These are phyloP conservation scores for Chaenogobius annularis DNA, from an alignment of 2,113 vertebrate genomes.

Conservation along the genomic window DNA sequence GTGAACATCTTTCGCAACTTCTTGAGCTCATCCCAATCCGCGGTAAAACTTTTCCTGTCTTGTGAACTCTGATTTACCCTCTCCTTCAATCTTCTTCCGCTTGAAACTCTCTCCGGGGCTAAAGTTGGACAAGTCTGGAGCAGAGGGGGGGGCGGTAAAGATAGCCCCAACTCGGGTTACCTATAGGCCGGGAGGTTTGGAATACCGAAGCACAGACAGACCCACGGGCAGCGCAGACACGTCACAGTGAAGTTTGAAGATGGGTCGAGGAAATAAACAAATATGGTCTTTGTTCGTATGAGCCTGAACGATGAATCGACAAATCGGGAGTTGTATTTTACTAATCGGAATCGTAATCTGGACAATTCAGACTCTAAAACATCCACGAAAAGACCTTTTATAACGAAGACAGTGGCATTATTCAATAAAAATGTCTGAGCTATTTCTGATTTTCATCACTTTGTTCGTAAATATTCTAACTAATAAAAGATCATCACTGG, in stretches of 20 bases:
- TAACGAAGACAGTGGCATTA: too few relatives aligned
- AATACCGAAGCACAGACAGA: slow-evolving; percentile 36
- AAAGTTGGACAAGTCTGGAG: slow-evolving; percentile 45
- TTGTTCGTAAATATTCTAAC: too few relatives aligned
- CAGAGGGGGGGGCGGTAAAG: slow-evolving; percentile 43
- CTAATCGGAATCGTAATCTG: too few relatives aligned
- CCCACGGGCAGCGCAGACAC: slow-evolving; percentile 16
- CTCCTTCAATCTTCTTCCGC: slow-evolving; percentile 21
- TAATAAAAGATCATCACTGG: too few relatives aligned
- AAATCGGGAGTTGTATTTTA: too few relatives aligned
- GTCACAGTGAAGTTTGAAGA: not conserved
- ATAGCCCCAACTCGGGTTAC: slow-evolving; percentile 65
- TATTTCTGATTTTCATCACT: too few relatives aligned
- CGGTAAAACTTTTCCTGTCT: slow-evolving; percentile 7
- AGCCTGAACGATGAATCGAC: too few relatives aligned
- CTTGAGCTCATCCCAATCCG: not conserved
- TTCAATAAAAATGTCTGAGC: too few relatives aligned
- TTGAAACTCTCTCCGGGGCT: slow-evolving; percentile 31
- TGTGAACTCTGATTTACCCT: slow-evolving; percentile 33
- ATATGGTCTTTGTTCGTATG: not conserved
- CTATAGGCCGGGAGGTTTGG: slow-evolving; percentile 34
- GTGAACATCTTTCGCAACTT: slow-evolving; percentile 5
- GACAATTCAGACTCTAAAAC: too few relatives aligned
- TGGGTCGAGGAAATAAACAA: not conserved
- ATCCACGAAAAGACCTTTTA: too few relatives aligned